Evolutionary conservation across 2,113 vertebrate species (phyloP), one percentile per base, ranked within the genome.

Genomic region (Zosterops lateralis): DNA sequence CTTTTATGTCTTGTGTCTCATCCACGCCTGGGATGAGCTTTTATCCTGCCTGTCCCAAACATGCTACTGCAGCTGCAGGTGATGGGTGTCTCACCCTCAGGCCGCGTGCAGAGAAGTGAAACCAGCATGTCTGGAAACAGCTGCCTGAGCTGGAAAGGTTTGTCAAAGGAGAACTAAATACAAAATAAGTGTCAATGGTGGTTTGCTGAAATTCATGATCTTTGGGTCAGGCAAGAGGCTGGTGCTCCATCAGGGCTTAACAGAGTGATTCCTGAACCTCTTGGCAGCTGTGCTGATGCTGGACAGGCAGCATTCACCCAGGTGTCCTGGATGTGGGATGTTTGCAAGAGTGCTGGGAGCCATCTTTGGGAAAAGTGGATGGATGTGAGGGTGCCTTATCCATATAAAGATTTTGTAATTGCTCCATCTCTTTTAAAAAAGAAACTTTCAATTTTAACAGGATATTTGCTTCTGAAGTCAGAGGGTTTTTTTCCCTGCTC

Each of bases 271-370:
- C 19, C 54, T n/a, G 40, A 15, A 26, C 17, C 36, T 38, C 26
- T 4, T 20, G 61, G 48, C 20, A 4, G 0, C 38, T 9, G 44
- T 14, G 0, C 36, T 47, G 40, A 7, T 42, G 53, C 62, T 72
- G 84, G 29, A 1, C 68, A 32, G 28, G 44, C 20, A 14, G 2
- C 0, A 0, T 9, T 62, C 13, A 2, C 0, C 0, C 2, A 3
- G 9, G 14, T 36, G 34, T 54, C 57, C 66, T 67, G 42, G 6
- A 0, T 66, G 25, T 1, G 4, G 20, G 17, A 6, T 5, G 34
- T 36, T 76, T 18, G 42, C 29, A 8, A 2, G 48, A 14, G 32
- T n/a, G 25, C 56, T 44, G 4, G 32, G 61, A 77, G 75, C 26
- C 29, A 7, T 12, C 20, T n/a, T 19, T 47, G 74, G 57, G 42